phyloP scores from a whole-genome alignment of 2,888 invertebrate genomes.

The Ceraclea dissimilis region DNA sequence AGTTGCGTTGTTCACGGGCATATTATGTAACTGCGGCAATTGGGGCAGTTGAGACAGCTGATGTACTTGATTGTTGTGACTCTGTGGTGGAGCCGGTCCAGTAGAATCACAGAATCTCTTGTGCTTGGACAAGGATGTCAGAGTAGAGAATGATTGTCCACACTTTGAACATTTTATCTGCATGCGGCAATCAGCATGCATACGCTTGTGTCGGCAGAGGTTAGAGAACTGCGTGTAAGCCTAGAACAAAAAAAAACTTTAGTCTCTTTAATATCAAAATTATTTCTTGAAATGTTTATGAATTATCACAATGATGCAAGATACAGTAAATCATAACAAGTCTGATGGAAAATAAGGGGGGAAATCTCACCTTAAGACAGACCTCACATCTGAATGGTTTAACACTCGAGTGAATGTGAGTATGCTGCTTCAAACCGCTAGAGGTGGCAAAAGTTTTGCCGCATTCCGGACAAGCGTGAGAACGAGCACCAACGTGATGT shows the following conservation, averaged over 20 bases:
- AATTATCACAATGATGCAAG: neutral
- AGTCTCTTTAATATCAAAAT: no score
- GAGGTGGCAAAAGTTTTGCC: constrained; percentile 98
- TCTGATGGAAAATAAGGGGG: neutral
- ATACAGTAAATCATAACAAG: neutral
- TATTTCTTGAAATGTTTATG: no score
- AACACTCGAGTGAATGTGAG: constrained; percentile 96
- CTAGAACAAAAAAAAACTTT: constrained; percentile 40
- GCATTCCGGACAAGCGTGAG: constrained; percentile 96
- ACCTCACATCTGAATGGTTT: constrained; percentile 97
- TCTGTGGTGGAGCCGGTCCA: constrained; percentile 38
- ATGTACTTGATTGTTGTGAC: constrained; percentile 41
- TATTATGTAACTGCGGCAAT: constrained; percentile 39
- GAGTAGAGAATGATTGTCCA: constrained; percentile 85
- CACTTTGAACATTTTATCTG: constrained; percentile 93
- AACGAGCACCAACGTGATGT: constrained; percentile 90
- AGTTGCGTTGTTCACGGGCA: constrained; percentile 40
- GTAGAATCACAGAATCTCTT: constrained; percentile 92
- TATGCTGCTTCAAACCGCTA: constrained; percentile 97
- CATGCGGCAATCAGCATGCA: constrained; percentile 94
- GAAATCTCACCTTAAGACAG: constrained; percentile 72
- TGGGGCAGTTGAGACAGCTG: constrained; percentile 38
- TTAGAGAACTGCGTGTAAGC: constrained; percentile 99
- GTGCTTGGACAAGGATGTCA: constrained; percentile 89
- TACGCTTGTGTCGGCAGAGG: constrained; percentile 97